Base-by-base conservation (phyloP, 2,797 vertebrate species). In the Champsocephalus esox region DNA sequence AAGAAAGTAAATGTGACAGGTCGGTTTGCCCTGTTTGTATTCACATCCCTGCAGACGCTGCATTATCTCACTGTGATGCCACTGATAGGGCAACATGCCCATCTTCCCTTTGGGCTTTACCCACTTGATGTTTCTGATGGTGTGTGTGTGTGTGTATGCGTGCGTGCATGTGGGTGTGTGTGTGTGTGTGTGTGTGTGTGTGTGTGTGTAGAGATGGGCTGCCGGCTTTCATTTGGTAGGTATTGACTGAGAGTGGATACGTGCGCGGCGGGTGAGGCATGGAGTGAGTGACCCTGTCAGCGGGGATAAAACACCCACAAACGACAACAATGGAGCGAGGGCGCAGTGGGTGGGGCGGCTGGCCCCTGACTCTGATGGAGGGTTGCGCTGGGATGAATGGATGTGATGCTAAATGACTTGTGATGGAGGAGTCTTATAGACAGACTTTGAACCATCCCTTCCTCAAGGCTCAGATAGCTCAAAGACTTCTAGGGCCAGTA, bases 201-300 rank as follows among this genome's bases (percentile, higher is more conserved):
- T 3, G 24, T 24, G 24, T 3, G 24, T 24, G 24, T 3, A 2
- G 82, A 89, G 77, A 86, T 85, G 83, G 81, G 83, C 89, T 93
- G 91, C 88, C 90, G 67, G 77, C 84, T 89, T 87, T 92, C 84
- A 93, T 94, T 94, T 94, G 83, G 81, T 70, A n/a, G 71, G 71
- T 46, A 48, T 65, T 88, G 89, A 89, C 91, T 88, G 87, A 90
- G 91, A 88, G 91, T 94, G 80, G 73, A 93, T 92, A 82, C 55
- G 12, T 78, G 51, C 49, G 28, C 73, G 70, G 70, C 54, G 49
- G 84, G 79, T 85, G 85, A 85, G 83, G 86, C 83, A 92, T 88
- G 57, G 88, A 89, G 75, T 63, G 79, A 91, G 75, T 79, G 69
- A 55, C 79, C 70, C 70, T 82, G 83, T 85, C 88, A 85, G 72